phyloP scores from a whole-genome alignment of 2,113 vertebrate species.

The Seriola quinqueradiata region DNA sequence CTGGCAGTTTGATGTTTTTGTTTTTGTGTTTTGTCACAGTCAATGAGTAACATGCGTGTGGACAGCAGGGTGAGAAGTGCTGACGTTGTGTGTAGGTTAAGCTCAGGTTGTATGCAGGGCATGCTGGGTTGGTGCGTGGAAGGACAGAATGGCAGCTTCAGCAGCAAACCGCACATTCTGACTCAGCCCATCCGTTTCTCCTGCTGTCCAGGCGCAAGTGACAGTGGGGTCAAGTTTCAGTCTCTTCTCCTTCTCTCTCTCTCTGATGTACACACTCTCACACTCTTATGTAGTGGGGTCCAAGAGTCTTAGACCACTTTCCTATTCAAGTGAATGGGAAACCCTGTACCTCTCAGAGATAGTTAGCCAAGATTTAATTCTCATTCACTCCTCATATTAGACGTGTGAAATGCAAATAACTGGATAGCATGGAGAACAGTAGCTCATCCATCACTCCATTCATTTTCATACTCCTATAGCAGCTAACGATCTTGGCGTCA shows the following conservation, averaged over 20 bases:
- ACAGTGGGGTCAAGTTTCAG: slow-evolving; percentile 64
- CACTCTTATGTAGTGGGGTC: slow-evolving; percentile 3
- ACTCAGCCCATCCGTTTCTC: slow-evolving; percentile 57
- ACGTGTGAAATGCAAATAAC: slow-evolving; percentile 8
- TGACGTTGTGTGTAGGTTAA: slow-evolving; percentile 55
- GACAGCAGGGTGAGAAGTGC: slow-evolving; percentile 45
- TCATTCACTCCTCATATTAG: slow-evolving; percentile 13
- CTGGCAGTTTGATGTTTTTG: slow-evolving; percentile 24
- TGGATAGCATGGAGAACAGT: slow-evolving; percentile 18
- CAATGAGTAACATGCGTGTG: neutral
- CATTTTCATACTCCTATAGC: slow-evolving; percentile 8
- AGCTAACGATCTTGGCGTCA: slow-evolving; percentile 13
- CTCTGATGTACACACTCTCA: neutral
- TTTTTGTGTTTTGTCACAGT: slow-evolving; percentile 14
- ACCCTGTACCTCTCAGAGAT: neutral
- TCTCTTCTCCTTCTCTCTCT: slow-evolving; percentile 1
- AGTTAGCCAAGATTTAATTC: neutral
- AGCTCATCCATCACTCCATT: slow-evolving; percentile 22
- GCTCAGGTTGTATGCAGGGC: slow-evolving; percentile 36
- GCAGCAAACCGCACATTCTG: slow-evolving; percentile 54
- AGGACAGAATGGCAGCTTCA: slow-evolving; percentile 64
- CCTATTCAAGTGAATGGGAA: no score
- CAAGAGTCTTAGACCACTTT: no score
- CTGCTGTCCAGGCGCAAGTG: slow-evolving; percentile 56
- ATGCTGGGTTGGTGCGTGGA: slow-evolving; percentile 28